phyloP scores from a whole-genome alignment of 1,140 invertebrate genomes.

The Plodia interpunctella region DNA sequence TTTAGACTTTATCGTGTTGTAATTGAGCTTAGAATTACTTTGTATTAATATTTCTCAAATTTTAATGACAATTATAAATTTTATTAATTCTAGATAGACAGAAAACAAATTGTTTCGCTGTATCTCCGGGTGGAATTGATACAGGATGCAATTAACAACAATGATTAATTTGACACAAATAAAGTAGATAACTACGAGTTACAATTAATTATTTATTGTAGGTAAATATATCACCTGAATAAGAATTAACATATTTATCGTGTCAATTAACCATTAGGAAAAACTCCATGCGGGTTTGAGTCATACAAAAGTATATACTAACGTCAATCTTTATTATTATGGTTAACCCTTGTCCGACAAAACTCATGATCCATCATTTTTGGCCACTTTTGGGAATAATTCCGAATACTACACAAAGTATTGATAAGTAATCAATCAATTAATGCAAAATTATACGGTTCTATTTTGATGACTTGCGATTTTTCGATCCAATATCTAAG shows the following conservation, averaged over 20 bases:
- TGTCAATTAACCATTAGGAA: not conserved
- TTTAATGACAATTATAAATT: constrained; percentile 1
- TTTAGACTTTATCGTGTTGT: constrained; percentile 19
- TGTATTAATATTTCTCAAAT: not conserved
- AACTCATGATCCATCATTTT: not conserved
- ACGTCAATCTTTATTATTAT: not conserved
- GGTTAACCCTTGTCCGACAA: constrained; percentile 24
- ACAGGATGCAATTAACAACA: constrained; percentile 1
- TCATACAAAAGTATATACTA: not conserved
- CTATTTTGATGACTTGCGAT: too few relatives aligned
- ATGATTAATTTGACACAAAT: not conserved
- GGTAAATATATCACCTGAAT: not conserved
- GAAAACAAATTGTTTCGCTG: not conserved
- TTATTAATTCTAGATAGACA: constrained; percentile 6
- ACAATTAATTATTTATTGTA: constrained; percentile 6
- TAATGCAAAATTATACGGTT: too few relatives aligned
- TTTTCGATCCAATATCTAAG: too few relatives aligned
- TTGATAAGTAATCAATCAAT: too few relatives aligned
- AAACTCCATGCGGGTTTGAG: not conserved
- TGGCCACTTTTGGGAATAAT: not conserved
- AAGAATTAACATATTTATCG: not conserved
- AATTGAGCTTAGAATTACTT: constrained; percentile 1
- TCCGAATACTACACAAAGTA: too few relatives aligned
- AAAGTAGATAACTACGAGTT: not conserved
- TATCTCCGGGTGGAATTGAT: not conserved